phyloP scores from a whole-genome alignment of 2,888 invertebrate genomes.

The Protophormia terraenovae region DNA sequence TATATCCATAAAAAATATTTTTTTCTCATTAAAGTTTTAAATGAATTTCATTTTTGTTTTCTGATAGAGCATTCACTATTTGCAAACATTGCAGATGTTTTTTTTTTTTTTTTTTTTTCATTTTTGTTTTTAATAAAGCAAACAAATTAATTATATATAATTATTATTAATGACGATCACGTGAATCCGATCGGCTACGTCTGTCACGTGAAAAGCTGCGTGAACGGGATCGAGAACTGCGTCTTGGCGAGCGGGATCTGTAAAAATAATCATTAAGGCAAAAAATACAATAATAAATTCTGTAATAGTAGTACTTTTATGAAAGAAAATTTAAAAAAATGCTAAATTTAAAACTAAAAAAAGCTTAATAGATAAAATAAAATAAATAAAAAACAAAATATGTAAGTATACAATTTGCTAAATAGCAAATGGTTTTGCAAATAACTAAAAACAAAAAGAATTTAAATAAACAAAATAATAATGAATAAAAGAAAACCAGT shows the following conservation, averaged over 20 bases:
- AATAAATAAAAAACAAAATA: constrained; percentile 12
- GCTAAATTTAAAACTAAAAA: constrained; percentile 44
- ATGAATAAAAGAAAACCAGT: constrained; percentile 53
- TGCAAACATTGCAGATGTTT: constrained; percentile 27
- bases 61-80: constrained; percentile 8
- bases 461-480: constrained; percentile 24
- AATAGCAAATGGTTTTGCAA: constrained; percentile 47
- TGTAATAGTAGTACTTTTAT: neutral
- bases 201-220: constrained; percentile 83
- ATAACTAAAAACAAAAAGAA: constrained; percentile 19
- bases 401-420: constrained; percentile 29
- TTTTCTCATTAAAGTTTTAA: neutral
- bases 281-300: constrained; percentile 62
- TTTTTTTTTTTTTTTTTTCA: constrained; percentile 7
- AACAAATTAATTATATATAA: neutral
- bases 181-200: constrained; percentile 83
- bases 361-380: constrained; percentile 5
- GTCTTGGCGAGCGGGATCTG: constrained; percentile 81
- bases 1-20: neutral
- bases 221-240: constrained; percentile 81
- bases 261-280: constrained; percentile 70
- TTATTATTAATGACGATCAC: constrained; percentile 82
- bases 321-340: constrained; percentile 9
- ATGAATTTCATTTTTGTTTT: constrained; percentile 14
- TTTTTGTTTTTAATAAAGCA: constrained; percentile 13